Percentiles rank a stretch among this genome's conserved stretches.
These are phyloP conservation scores for Tyrophagus putrescentiae DNA, from an alignment of 1,140 invertebrate species.

Conservation along the genomic window DNA sequence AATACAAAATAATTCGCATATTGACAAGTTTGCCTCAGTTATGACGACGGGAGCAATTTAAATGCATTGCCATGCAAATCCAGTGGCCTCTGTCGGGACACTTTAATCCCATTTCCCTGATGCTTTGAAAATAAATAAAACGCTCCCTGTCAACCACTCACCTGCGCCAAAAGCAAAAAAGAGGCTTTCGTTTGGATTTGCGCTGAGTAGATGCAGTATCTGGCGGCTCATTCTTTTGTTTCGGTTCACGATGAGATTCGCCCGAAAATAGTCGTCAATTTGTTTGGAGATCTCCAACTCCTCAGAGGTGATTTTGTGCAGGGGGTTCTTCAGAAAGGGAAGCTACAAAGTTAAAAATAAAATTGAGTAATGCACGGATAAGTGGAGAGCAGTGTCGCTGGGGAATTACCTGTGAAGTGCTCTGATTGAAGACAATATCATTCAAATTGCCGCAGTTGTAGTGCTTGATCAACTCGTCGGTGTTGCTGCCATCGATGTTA, in stretches of 20 bases:
- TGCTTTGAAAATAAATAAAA: too few species aligned
- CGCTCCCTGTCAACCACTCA: too few species aligned
- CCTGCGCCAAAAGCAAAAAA: conserved; percentile 46
- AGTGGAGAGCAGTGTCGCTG: background rate
- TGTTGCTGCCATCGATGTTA: conserved; percentile 32
- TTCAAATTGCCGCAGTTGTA: conserved; percentile 44
- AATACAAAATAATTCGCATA: too few species aligned
- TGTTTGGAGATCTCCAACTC: conserved; percentile 33
- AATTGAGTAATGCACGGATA: background rate
- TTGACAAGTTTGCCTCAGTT: too few species aligned
- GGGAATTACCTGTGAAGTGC: conserved; percentile 33
- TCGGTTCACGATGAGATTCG: conserved; percentile 40
- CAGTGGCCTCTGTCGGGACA: too few species aligned
- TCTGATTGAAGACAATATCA: conserved; percentile 39
- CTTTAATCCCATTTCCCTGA: too few species aligned
- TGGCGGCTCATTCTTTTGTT: conserved; percentile 40
- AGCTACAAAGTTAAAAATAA: conserved; percentile 18
- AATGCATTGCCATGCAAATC: too few species aligned
- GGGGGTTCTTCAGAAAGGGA: conserved; percentile 26
- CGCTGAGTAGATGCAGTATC: conserved; percentile 35
- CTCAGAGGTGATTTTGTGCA: conserved; percentile 24
- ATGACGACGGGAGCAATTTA: too few species aligned
- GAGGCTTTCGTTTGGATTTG: conserved; percentile 38
- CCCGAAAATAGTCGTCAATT: conserved; percentile 42
- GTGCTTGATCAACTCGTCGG: conserved; percentile 40